These are phyloP conservation scores for Lycopodina hypogea DNA, from an alignment of 37 sponge, comb jelly and placozoan genomes.

Conservation along the genomic window DNA sequence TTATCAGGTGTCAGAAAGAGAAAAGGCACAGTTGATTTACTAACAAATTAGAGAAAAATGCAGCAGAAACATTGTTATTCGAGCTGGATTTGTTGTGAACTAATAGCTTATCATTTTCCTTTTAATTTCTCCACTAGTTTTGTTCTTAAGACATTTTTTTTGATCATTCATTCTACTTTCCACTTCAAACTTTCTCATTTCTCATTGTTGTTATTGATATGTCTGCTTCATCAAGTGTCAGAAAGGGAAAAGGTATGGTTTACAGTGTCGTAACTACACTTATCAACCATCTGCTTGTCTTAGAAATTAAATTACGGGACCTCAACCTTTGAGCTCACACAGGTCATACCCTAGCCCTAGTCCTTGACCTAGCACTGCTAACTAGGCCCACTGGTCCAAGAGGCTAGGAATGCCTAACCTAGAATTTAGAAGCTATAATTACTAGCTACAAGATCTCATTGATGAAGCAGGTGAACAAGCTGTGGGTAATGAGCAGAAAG, in stretches of 20 bases:
- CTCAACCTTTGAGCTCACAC: not conserved
- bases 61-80: not conserved
- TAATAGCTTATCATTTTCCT: not conserved
- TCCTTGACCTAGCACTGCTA: no score
- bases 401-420: not conserved
- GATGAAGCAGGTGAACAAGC: not conserved
- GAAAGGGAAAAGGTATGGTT: not conserved
- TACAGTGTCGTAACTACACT: not conserved
- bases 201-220: not conserved
- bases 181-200: not conserved
- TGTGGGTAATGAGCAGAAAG: not conserved
- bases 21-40: slow-evolving; percentile 1
- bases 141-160: not conserved
- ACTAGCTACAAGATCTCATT: not conserved
- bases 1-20: not conserved
- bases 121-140: not conserved
- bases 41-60: no score
- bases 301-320: not conserved
- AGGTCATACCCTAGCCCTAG: no score
- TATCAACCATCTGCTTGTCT: not conserved
- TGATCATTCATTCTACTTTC: not conserved
- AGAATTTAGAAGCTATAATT: not conserved
- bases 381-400: no score
- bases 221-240: not conserved
- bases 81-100: not conserved